Conservation (phyloP, 2,888 invertebrate genomes). For the Dermolepida albohirtum region DNA sequence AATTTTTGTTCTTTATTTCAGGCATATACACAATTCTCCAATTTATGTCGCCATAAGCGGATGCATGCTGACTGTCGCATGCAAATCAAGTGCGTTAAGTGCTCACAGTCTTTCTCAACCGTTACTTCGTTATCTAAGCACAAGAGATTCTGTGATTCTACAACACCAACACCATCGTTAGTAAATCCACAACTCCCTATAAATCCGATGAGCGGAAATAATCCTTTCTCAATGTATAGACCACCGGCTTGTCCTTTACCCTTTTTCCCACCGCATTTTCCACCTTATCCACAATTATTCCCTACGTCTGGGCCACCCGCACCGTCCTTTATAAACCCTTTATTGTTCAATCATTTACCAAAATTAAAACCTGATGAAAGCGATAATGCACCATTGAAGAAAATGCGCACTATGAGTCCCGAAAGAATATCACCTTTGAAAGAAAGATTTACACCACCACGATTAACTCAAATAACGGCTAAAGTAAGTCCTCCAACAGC, state of each 20-base stretch:
- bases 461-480: conserved; percentile 62
- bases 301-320: conserved; percentile 65
- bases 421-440: conserved; percentile 56
- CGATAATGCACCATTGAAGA: conserved; percentile 36
- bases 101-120: conserved; percentile 92
- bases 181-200: conserved; percentile 58
- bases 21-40: conserved; percentile 99
- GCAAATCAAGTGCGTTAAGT: conserved; percentile 94
- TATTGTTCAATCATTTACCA: conserved; percentile 72
- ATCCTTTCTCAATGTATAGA: conserved; percentile 79
- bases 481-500: conserved; percentile 77
- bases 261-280: conserved; percentile 75
- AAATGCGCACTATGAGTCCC: conserved; percentile 52
- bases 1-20: conserved; percentile 63
- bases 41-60: conserved; percentile 98
- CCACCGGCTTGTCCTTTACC: conserved; percentile 70
- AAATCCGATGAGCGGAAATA: conserved; percentile 60
- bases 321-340: conserved; percentile 72
- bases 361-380: conserved; percentile 51
- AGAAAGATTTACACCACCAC: conserved; percentile 71
- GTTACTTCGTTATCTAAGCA: conserved; percentile 94
- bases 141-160: conserved; percentile 94
- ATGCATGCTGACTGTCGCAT: conserved; percentile 98
- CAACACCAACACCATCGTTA: conserved; percentile 65
- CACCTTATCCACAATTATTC: conserved; percentile 60